Evolutionary conservation across 1,140 invertebrate genomes (phyloP).

Genomic region (Parasteatoda tepidariorum): DNA sequence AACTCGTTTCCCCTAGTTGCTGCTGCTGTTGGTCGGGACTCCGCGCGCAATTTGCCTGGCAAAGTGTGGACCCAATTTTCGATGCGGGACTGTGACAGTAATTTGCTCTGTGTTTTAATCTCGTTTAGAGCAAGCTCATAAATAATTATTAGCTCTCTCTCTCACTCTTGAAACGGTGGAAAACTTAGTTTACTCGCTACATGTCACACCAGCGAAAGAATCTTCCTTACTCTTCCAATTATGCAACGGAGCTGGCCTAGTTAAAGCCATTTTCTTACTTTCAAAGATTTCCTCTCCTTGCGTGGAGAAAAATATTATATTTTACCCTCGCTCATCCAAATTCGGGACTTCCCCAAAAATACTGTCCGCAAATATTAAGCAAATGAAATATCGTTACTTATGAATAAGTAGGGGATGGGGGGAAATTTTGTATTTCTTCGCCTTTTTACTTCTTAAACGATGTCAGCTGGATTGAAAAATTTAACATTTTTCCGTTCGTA

Average conservation of each 20-base stretch:
- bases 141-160: conserved; percentile 60
- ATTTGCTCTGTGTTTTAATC: conserved; percentile 62
- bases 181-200: conserved; percentile 59
- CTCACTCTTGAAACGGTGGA: conserved; percentile 30
- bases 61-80: conserved; percentile 60
- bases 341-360: conserved; percentile 1
- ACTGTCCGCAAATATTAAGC: conserved; percentile 15
- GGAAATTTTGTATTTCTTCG: conserved; percentile 11
- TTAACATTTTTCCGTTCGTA: no score
- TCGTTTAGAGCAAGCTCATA: conserved; percentile 62
- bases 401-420: neutral
- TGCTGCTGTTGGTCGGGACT: conserved; percentile 30
- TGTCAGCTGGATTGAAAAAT: neutral
- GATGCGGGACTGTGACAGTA: conserved; percentile 60
- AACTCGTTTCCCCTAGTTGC: conserved; percentile 42
- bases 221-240: conserved; percentile 49
- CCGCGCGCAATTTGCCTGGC: conserved; percentile 49
- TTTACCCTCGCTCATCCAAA: conserved; percentile 2
- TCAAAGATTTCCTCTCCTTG: neutral
- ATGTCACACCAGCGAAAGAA: conserved; percentile 58
- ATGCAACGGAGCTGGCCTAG: conserved; percentile 56
- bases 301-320: conserved; percentile 28
- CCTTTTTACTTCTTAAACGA: neutral
- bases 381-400: conserved; percentile 26
- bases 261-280: conserved; percentile 52